Conservation (phyloP, 2,888 invertebrate species). For the Drosophila sordidapex region DNA sequence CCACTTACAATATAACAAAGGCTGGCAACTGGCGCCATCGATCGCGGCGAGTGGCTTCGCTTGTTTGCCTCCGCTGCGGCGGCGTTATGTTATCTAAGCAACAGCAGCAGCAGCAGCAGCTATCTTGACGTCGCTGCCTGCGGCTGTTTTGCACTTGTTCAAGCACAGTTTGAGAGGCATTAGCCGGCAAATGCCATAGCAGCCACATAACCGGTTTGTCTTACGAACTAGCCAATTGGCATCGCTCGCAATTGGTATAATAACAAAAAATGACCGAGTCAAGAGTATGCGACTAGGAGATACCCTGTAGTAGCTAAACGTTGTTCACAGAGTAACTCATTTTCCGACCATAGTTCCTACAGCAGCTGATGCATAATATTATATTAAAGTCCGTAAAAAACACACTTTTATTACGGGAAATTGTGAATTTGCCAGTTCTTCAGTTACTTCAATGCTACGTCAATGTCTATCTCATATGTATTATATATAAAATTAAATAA, state of each 20-base stretch:
- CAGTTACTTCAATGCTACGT: too few relatives aligned
- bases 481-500: not conserved
- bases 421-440: too few relatives aligned
- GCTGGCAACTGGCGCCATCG: slow-evolving; percentile 56
- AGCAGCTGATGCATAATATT: too few relatives aligned
- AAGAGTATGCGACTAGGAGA: not conserved
- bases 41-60: slow-evolving; percentile 25
- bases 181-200: slow-evolving; percentile 21
- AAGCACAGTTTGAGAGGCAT: slow-evolving; percentile 33
- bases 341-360: not conserved
- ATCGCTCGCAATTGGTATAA: slow-evolving; percentile 11
- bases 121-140: not conserved
- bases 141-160: slow-evolving; percentile 35
- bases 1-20: slow-evolving; percentile 26
- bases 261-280: not conserved
- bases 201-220: slow-evolving; percentile 18
- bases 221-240: slow-evolving; percentile 9
- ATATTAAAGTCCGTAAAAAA: too few relatives aligned
- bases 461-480: too few relatives aligned
- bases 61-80: slow-evolving; percentile 42
- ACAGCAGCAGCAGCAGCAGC: slow-evolving; percentile 14
- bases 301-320: not conserved
- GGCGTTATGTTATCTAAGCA: slow-evolving; percentile 47
- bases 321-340: not conserved
- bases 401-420: too few relatives aligned